phyloP scores from a whole-genome alignment of 1,140 invertebrate species.

The Drosophila azteca region DNA sequence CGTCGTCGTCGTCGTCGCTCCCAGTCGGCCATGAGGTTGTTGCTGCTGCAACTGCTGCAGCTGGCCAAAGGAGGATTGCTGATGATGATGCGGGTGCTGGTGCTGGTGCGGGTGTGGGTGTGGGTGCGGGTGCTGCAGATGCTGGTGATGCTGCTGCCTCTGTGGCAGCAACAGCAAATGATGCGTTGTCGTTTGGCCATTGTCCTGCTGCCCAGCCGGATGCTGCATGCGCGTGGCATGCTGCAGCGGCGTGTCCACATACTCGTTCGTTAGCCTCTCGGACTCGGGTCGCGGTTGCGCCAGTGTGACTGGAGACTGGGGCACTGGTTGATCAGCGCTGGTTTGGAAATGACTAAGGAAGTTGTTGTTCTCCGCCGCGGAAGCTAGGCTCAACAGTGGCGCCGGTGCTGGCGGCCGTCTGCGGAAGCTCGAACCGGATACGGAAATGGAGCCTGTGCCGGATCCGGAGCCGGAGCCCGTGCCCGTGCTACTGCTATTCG shows the following conservation, averaged over 20 bases:
- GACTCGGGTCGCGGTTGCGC: conserved; percentile 90
- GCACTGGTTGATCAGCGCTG: conserved; percentile 63
- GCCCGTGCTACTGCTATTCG: conserved; percentile 56
- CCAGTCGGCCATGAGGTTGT: conserved; percentile 62
- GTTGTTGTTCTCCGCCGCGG: conserved; percentile 61
- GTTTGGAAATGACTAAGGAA: conserved; percentile 83
- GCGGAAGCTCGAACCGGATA: conserved; percentile 71
- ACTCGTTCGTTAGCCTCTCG: conserved; percentile 91
- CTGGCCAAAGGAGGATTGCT: conserved; percentile 1
- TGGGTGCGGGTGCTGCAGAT: conserved; percentile 48
- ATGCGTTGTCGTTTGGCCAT: conserved; percentile 81
- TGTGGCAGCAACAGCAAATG: conserved; percentile 75
- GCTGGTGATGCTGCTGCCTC: conserved; percentile 63
- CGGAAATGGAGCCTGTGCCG: conserved; percentile 47
- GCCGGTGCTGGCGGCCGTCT: conserved; percentile 49
- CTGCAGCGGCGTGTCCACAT: conserved; percentile 90
- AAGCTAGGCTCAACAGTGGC: conserved; percentile 25
- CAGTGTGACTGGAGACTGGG: conserved; percentile 85
- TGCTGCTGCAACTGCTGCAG: conserved; percentile 37
- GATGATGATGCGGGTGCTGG: conserved; percentile 51
- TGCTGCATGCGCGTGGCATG: conserved; percentile 74
- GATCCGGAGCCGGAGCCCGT: conserved; percentile 75
- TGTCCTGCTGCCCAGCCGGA: conserved; percentile 74
- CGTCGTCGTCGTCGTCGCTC: conserved; percentile 53
- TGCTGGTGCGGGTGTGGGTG: conserved; percentile 41